Percentiles rank a stretch among this genome's conserved stretches.
Conservation (phyloP, 2,113 vertebrate genomes). For the Sterrhoptilus dennistouni region DNA sequence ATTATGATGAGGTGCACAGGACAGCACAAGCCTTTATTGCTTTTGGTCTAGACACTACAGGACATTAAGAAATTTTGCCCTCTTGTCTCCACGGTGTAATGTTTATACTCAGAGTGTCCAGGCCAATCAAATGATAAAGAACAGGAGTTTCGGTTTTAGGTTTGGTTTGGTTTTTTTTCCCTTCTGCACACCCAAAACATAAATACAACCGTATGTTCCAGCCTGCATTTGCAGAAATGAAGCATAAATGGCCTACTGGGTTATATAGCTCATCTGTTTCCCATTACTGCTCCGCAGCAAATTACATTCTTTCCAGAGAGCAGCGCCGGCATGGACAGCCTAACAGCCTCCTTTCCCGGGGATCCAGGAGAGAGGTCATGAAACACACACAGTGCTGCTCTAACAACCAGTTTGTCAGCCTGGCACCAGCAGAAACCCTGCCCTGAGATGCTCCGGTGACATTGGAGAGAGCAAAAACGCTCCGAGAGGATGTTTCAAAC, state of each 20-base stretch:
- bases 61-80: constrained; percentile 31
- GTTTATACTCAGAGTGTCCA: constrained; percentile 44
- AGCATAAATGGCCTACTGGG: constrained; percentile 28
- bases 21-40: constrained; percentile 9
- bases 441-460: neutral
- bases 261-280: constrained; percentile 62
- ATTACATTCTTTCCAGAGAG: constrained; percentile 7
- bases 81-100: neutral
- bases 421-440: neutral
- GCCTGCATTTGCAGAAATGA: constrained; percentile 20
- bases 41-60: constrained; percentile 54
- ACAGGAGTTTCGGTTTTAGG: neutral
- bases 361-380: neutral
- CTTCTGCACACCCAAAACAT: constrained; percentile 22
- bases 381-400: neutral
- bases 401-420: neutral
- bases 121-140: constrained; percentile 25
- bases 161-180: neutral
- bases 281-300: constrained; percentile 38
- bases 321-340: neutral
- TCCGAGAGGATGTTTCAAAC: neutral
- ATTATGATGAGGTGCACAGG: constrained; percentile 37
- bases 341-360: neutral
- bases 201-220: constrained; percentile 34
- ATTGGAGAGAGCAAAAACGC: accelerated